These are phyloP conservation scores for Drosophila grimshawi DNA, from an alignment of 1,140 invertebrate genomes.

Conservation along the genomic window DNA sequence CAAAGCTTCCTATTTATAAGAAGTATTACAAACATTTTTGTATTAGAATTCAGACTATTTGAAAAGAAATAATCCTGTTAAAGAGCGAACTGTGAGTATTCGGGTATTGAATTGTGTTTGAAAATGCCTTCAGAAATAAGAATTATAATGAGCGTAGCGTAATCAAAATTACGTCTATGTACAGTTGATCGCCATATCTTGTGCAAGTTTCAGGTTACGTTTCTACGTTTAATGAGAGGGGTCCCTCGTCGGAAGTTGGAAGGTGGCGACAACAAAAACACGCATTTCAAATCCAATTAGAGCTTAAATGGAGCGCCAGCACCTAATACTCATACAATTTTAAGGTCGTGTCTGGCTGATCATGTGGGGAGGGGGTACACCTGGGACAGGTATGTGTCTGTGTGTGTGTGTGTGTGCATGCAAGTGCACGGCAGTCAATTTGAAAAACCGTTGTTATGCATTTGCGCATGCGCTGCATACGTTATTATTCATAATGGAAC, in stretches of 20 bases:
- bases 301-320: constrained; percentile 56
- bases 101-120: background rate
- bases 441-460: constrained; percentile 83
- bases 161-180: constrained; percentile 8
- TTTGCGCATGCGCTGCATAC: constrained; percentile 79
- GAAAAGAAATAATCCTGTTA: background rate
- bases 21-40: background rate
- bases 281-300: constrained; percentile 71
- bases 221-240: constrained; percentile 15
- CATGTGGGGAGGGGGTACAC: background rate
- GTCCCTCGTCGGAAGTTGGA: constrained; percentile 53
- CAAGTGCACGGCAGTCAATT: constrained; percentile 59
- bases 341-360: constrained; percentile 58
- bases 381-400: constrained; percentile 4
- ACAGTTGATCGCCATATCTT: constrained; percentile 7
- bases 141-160: constrained; percentile 10
- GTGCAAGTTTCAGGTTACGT: constrained; percentile 12
- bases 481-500: constrained; percentile 53
- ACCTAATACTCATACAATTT: constrained; percentile 20
- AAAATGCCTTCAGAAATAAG: background rate
- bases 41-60: background rate
- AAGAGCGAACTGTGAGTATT: background rate
- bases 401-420: constrained; percentile 23
- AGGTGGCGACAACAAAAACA: constrained; percentile 42
- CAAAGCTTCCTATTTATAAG: too few relatives aligned